phyloP scores from a whole-genome alignment of 2,113 vertebrate species.

The Shinisaurus crocodilurus region DNA sequence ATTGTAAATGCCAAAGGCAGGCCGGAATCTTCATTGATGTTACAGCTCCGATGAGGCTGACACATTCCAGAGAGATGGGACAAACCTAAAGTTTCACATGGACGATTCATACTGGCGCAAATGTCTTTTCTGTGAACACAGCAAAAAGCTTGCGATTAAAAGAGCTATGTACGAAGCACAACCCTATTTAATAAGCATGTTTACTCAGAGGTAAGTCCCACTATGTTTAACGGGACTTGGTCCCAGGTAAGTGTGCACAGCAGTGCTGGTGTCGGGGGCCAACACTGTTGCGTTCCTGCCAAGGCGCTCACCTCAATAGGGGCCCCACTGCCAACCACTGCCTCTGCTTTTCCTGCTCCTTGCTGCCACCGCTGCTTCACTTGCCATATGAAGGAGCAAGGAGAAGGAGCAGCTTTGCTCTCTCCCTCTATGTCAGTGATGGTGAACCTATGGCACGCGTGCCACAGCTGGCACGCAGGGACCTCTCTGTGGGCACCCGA shows the following conservation, averaged over 20 bases:
- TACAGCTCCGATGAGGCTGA: conserved; percentile 95
- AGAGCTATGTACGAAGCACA: background rate
- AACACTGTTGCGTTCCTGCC: background rate
- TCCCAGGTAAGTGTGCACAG: background rate
- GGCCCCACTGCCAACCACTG: background rate
- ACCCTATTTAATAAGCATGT: background rate
- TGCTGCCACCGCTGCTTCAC: background rate
- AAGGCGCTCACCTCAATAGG: background rate
- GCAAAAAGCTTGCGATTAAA: background rate
- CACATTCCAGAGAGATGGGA: conserved; percentile 99
- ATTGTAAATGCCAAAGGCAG: conserved; percentile 95
- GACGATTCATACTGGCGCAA: conserved; percentile 92
- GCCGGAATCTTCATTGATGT: conserved; percentile 97
- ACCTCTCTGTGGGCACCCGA: too few species aligned
- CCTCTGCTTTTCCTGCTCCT: background rate
- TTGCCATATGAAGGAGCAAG: background rate
- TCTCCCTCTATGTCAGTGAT: too few species aligned
- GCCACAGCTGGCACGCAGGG: too few species aligned
- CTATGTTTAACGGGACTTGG: background rate
- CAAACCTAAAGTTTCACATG: conserved; percentile 94
- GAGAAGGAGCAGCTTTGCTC: background rate
- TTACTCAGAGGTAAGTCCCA: background rate
- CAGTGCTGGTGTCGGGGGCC: too few species aligned
- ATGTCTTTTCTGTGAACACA: conserved; percentile 89
- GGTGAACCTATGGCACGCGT: too few species aligned